phyloP scores from a whole-genome alignment of 1,140 invertebrate genomes.

The Drosophila parvula region DNA sequence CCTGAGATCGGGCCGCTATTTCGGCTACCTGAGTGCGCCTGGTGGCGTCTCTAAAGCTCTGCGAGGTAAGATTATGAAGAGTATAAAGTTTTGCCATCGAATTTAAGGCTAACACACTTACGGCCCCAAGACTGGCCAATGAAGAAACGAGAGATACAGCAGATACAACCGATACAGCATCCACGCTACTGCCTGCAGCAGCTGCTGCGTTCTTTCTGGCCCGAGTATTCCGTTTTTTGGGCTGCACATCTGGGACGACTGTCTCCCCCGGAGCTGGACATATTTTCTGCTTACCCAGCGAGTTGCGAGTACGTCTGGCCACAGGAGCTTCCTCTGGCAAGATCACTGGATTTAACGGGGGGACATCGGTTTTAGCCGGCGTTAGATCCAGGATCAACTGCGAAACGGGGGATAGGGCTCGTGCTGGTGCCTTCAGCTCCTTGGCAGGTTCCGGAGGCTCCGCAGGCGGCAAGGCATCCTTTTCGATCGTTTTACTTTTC shows the following conservation, averaged over 20 bases:
- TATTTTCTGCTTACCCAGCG: slow-evolving; percentile 12
- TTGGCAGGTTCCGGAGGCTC: not conserved
- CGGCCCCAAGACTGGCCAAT: slow-evolving; percentile 1
- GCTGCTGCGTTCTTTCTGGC: not conserved
- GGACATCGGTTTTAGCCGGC: not conserved
- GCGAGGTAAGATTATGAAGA: not conserved
- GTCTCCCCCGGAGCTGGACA: not conserved
- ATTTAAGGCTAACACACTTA: not conserved
- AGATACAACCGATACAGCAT: not conserved
- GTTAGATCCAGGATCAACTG: slow-evolving; percentile 41
- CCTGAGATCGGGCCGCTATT: slow-evolving; percentile 47
- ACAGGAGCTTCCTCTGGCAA: slow-evolving; percentile 37
- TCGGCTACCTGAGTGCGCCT: slow-evolving; percentile 45
- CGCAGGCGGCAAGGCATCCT: not conserved
- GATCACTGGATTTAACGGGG: not conserved
- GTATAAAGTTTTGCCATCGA: no score
- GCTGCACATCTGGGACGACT: not conserved
- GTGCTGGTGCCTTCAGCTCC: not conserved
- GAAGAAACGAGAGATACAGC: slow-evolving; percentile 3
- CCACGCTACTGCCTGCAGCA: not conserved
- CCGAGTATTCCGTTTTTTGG: not conserved
- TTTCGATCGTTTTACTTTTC: not conserved
- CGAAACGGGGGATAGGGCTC: slow-evolving; percentile 48
- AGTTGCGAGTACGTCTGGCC: slow-evolving; percentile 60
- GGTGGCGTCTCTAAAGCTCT: not conserved